Conservation (phyloP, 2,113 vertebrate species). For the Panurus biarmicus region DNA sequence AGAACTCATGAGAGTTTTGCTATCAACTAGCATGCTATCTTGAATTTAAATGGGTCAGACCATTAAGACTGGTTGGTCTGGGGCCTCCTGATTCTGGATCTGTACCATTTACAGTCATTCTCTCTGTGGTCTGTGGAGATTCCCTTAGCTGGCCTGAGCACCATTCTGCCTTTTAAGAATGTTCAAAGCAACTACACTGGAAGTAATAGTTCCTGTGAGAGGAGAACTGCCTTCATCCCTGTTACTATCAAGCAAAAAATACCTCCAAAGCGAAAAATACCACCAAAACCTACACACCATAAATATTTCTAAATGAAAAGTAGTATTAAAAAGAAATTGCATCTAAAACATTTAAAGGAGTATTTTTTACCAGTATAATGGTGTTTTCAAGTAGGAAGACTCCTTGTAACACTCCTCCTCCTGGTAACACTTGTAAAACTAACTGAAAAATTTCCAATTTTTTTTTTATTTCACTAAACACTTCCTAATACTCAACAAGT, state of each 20-base stretch:
- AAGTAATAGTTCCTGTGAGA: background rate
- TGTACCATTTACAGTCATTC: background rate
- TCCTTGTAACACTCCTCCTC: background rate
- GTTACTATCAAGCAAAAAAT: background rate
- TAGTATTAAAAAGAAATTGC: background rate
- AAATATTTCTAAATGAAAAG: background rate
- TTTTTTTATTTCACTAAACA: background rate
- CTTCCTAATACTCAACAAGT: background rate
- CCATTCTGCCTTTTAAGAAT: background rate
- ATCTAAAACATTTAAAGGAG: background rate
- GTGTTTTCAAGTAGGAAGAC: background rate
- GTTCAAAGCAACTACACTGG: background rate
- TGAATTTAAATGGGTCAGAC: background rate
- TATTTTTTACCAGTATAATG: background rate
- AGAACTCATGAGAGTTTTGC: background rate
- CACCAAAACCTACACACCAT: background rate
- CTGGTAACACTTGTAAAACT: background rate
- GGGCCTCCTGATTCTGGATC: background rate
- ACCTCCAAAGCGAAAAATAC: background rate
- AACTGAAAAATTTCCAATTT: background rate
- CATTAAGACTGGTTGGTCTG: background rate
- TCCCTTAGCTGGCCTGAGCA: background rate
- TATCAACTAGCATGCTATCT: background rate
- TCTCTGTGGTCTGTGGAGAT: background rate
- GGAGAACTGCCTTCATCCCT: background rate